phyloP scores from a whole-genome alignment of 2,888 invertebrate species.

The Yponomeuta plumbellus region DNA sequence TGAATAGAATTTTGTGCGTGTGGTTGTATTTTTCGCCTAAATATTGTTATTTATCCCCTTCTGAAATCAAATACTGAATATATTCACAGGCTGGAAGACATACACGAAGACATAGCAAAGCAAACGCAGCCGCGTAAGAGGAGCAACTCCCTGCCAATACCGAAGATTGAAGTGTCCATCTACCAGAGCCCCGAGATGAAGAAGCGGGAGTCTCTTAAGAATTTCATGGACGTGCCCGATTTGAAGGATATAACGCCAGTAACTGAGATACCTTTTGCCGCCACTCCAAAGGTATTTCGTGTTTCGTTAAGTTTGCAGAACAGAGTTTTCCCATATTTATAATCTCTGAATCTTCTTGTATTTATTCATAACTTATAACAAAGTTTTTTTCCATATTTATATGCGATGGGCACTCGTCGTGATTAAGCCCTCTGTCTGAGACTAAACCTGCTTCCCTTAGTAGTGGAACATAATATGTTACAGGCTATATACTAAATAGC shows the following conservation, averaged over 20 bases:
- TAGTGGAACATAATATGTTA: too few relatives aligned
- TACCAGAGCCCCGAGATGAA: slow-evolving; percentile 86
- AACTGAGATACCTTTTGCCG: slow-evolving; percentile 69
- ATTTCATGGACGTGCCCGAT: slow-evolving; percentile 87
- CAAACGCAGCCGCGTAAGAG: slow-evolving; percentile 88
- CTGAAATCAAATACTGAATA: not conserved
- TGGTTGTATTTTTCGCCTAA: too few relatives aligned
- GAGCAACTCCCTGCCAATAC: slow-evolving; percentile 95
- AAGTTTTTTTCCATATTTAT: too few relatives aligned
- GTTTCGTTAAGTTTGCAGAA: not conserved
- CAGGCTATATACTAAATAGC: too few relatives aligned
- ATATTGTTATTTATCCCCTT: too few relatives aligned
- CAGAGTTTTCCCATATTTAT: not conserved
- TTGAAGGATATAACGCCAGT: slow-evolving; percentile 80
- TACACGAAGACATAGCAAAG: slow-evolving; percentile 88
- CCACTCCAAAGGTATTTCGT: slow-evolving; percentile 36
- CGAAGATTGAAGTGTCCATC: slow-evolving; percentile 92
- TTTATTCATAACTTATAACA: too few relatives aligned
- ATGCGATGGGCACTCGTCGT: too few relatives aligned
- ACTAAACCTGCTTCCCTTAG: too few relatives aligned
- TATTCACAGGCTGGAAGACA: slow-evolving; percentile 83
- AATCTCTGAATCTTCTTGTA: too few relatives aligned
- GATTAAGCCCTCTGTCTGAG: too few relatives aligned
- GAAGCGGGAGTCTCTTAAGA: slow-evolving; percentile 80
- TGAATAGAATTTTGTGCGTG: too few relatives aligned